phyloP scores from a whole-genome alignment of 1,140 invertebrate species.

The Trypoxylus dichotomus region DNA sequence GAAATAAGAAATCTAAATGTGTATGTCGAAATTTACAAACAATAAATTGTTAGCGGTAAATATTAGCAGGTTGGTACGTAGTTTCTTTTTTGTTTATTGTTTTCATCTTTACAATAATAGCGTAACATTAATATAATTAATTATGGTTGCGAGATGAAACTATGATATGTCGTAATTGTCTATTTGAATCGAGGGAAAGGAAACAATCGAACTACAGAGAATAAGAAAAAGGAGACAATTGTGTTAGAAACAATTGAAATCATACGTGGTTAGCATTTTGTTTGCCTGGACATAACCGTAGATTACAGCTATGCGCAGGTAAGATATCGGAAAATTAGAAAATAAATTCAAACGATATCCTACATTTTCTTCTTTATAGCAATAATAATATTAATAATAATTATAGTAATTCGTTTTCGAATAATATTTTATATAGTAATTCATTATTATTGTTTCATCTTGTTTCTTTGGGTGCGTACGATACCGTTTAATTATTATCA shows the following conservation, averaged over 20 bases:
- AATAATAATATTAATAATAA: neutral
- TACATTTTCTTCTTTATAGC: neutral
- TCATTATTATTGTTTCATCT: conserved; percentile 5
- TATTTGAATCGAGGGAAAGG: neutral
- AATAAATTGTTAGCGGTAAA: neutral
- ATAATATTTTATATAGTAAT: neutral
- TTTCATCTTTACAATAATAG: neutral
- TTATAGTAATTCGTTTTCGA: neutral
- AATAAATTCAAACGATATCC: neutral
- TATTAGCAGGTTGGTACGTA: neutral
- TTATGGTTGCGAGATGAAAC: neutral
- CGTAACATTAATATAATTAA: neutral
- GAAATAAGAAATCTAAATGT: neutral
- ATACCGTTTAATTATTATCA: neutral
- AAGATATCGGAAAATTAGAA: neutral
- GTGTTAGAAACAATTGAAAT: neutral
- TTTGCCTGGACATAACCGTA: neutral
- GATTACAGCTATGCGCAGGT: no score
- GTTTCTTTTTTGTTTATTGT: neutral
- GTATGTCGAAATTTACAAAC: neutral
- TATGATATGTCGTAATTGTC: neutral
- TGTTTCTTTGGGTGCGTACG: conserved; percentile 14
- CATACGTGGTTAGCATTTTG: neutral
- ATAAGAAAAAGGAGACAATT: neutral
- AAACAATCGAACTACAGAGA: neutral